phyloP scores from a whole-genome alignment of 2,888 invertebrate genomes.

The Cheilosia impressa region DNA sequence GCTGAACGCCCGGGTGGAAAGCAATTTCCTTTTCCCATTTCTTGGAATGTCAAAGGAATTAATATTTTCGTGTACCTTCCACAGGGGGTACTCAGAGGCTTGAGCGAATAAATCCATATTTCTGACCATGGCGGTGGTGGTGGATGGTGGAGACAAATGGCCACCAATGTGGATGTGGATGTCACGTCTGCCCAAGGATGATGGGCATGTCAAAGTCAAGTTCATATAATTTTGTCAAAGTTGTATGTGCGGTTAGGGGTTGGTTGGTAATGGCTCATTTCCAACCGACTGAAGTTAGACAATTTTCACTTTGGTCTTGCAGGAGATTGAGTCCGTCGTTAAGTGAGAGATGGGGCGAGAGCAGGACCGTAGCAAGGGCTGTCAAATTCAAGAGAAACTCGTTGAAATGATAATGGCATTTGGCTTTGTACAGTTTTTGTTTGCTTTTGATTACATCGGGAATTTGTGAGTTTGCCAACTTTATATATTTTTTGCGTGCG shows the following conservation, averaged over 20 bases:
- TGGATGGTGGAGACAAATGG: constrained; percentile 3
- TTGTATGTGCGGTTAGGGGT: constrained; percentile 18
- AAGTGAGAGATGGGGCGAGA: constrained; percentile 7
- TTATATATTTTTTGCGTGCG: constrained; percentile 10
- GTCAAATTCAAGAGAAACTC: constrained; percentile 57
- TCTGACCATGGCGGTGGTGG: constrained; percentile 22
- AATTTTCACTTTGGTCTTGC: constrained; percentile 55
- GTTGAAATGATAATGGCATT: constrained; percentile 66
- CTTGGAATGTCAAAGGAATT: constrained; percentile 41
- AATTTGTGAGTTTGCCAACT: constrained; percentile 51
- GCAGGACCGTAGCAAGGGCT: neutral
- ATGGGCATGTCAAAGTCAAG: constrained; percentile 58
- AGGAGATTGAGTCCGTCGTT: neutral
- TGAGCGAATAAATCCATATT: constrained; percentile 16
- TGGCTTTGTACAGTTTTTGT: constrained; percentile 59
- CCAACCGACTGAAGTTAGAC: constrained; percentile 51
- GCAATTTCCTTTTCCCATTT: constrained; percentile 14
- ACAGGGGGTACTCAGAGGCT: no score
- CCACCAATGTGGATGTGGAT: constrained; percentile 11
- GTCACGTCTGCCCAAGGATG: constrained; percentile 15
- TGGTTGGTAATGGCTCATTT: constrained; percentile 52
- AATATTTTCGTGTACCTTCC: constrained; percentile 35
- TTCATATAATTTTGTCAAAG: constrained; percentile 65
- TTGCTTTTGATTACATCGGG: constrained; percentile 61
- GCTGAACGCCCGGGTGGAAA: neutral